Evolutionary conservation across 2,888 invertebrate species (phyloP).

Genomic region (Lasioglossum pauxillum): DNA sequence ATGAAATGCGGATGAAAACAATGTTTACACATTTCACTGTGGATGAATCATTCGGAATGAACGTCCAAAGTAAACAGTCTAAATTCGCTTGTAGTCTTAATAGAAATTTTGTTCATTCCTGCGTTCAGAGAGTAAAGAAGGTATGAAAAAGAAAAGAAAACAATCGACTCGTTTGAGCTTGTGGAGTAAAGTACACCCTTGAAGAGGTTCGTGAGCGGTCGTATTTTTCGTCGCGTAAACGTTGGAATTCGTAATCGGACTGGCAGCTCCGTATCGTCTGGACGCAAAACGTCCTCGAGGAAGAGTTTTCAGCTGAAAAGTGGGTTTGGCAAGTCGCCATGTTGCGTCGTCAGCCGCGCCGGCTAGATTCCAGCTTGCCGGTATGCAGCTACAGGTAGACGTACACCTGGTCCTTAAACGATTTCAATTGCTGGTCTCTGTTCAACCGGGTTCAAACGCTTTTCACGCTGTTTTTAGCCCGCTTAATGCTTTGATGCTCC

Average conservation of each 20-base stretch:
- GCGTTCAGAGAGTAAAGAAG: neutral
- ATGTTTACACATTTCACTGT: no score
- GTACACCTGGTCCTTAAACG: constrained; percentile 67
- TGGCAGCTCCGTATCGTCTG: constrained; percentile 35
- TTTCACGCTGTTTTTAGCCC: neutral
- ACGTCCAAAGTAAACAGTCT: no score
- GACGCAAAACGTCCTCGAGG: constrained; percentile 32
- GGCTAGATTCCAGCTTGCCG: constrained; percentile 55
- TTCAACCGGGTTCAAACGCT: constrained; percentile 21
- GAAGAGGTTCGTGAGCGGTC: neutral
- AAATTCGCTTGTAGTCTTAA: neutral
- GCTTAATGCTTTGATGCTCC: neutral
- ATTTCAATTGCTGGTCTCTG: constrained; percentile 67
- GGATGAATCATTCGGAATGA: no score
- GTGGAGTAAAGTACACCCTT: neutral
- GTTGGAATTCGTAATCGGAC: constrained; percentile 30
- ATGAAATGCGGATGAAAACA: no score
- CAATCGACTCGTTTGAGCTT: neutral
- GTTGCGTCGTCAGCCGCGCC: constrained; percentile 72
- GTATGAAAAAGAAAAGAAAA: neutral
- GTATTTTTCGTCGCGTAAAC: constrained; percentile 42
- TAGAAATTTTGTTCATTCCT: neutral
- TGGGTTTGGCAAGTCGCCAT: constrained; percentile 74
- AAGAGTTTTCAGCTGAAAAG: constrained; percentile 67
- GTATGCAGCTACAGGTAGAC: constrained; percentile 74